These are phyloP conservation scores for Chionomys nivalis DNA, from an alignment of 2,113 vertebrate genomes.

Conservation along the genomic window DNA sequence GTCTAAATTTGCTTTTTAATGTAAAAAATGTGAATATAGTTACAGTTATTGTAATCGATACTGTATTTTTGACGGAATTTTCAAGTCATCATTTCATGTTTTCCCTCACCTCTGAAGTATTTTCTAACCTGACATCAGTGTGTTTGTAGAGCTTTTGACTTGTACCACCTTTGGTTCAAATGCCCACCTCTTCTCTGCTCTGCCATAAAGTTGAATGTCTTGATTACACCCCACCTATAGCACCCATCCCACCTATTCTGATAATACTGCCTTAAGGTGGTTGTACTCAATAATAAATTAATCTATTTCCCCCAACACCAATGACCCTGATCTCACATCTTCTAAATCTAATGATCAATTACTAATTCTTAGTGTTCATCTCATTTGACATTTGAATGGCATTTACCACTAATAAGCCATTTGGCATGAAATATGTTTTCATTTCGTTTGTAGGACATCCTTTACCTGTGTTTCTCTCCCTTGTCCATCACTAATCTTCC, in stretches of 20 bases:
- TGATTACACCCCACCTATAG: not conserved
- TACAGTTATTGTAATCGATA: constrained; percentile 3
- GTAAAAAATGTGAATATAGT: not conserved
- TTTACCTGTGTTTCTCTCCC: not conserved
- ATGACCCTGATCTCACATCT: not conserved
- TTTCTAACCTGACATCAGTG: not conserved
- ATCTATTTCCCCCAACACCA: not conserved
- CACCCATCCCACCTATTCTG: not conserved
- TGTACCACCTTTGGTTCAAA: too few relatives aligned
- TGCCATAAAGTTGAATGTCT: not conserved
- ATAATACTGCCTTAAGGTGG: not conserved
- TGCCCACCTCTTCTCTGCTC: not conserved
- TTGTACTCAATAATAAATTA: not conserved
- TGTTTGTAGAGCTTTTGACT: not conserved
- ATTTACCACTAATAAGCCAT: constrained; percentile 4
- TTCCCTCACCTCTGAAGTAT: not conserved
- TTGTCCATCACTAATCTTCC: not conserved
- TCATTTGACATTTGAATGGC: not conserved
- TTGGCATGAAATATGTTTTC: not conserved
- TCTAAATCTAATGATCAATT: constrained; percentile 35
- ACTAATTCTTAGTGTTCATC: not conserved
- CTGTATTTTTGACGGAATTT: not conserved
- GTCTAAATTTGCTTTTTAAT: not conserved
- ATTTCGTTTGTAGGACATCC: not conserved
- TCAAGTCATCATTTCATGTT: not conserved